These are phyloP conservation scores for Patella ulyssiponensis DNA, from an alignment of 2,888 invertebrate species.

Conservation along the genomic window DNA sequence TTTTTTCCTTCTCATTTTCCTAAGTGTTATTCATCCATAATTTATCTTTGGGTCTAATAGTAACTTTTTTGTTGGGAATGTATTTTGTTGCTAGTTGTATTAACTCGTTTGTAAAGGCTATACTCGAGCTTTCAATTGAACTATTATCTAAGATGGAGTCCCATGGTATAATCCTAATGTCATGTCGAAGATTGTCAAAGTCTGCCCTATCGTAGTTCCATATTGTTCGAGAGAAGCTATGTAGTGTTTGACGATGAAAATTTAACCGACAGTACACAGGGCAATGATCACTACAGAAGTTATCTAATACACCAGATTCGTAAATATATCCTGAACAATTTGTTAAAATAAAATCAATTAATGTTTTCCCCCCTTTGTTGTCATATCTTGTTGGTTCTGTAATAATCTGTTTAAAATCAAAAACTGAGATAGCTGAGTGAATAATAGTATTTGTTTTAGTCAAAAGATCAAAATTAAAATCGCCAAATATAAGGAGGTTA, in stretches of 20 bases:
- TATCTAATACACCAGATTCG: neutral
- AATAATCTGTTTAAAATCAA: neutral
- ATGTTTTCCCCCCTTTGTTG: too few species aligned
- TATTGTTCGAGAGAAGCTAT: neutral
- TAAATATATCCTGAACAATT: neutral
- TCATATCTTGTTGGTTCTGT: neutral
- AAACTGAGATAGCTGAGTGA: neutral
- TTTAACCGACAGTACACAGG: neutral
- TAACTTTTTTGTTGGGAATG: slow-evolving; percentile 1
- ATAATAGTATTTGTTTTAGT: neutral
- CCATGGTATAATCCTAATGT: neutral
- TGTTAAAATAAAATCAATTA: neutral
- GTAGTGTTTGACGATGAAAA: neutral
- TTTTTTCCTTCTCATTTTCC: neutral
- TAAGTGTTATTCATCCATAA: slow-evolving; percentile 3
- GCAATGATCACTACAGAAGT: slow-evolving; percentile 1
- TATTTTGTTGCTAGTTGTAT: neutral
- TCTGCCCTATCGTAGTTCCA: neutral
- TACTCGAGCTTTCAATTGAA: neutral
- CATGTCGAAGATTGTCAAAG: neutral
- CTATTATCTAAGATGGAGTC: neutral
- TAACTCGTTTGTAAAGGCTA: neutral
- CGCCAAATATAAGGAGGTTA: neutral
- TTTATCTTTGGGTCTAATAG: neutral
- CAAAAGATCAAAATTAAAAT: neutral